Evolutionary conservation across 2,113 vertebrate genomes (phyloP), one percentile per base, ranked within the genome.

Genomic region (Grallaria varia): DNA sequence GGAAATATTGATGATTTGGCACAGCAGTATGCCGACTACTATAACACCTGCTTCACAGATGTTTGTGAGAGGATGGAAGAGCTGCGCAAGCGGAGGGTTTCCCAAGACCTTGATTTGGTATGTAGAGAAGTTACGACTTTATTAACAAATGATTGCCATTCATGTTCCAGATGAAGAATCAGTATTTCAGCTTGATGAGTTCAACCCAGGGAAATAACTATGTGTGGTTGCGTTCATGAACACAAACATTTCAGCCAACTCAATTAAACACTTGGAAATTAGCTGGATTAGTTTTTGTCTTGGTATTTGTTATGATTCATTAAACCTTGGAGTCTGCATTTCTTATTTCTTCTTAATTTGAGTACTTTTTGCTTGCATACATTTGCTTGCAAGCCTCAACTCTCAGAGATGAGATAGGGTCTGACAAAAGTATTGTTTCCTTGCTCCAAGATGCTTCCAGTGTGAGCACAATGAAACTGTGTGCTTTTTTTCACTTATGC

Each of bases 1-100:
- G 99, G 99, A 76, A 99, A 99, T 95, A 99, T 99, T 87, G 99
- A 99, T 96, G 99, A 99, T 97, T 98, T 99, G 95, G 99, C 99
- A 3, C 98, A 99, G 95, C 99, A 99, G 96, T 99, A 99, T 97
- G 99, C 99, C 14, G 99, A 99, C 95, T 99, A 99, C 95, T 99
- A 99, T 97, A 99, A 99, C 75, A 99, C 99, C 89, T 99, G 99
- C 94, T 99, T 99, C 96, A 98, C 98, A 1, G 99, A 99, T 88
- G 99, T 99, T 90, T 99, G 98, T 14, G 99, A 99, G 91, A 98
- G 99, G 93, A 99, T 99, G 99, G 99, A 99, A 95, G 99, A 99
- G 96, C 98, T 99, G n/a, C 98, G 99, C 88, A 99, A 99, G 52
- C 98, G 99, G 33, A 98, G 98, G 35, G 98, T 99, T 75, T 99